Evolutionary conservation across 2,888 invertebrate genomes (phyloP).

Genomic region (Drosophila mimetica): DNA sequence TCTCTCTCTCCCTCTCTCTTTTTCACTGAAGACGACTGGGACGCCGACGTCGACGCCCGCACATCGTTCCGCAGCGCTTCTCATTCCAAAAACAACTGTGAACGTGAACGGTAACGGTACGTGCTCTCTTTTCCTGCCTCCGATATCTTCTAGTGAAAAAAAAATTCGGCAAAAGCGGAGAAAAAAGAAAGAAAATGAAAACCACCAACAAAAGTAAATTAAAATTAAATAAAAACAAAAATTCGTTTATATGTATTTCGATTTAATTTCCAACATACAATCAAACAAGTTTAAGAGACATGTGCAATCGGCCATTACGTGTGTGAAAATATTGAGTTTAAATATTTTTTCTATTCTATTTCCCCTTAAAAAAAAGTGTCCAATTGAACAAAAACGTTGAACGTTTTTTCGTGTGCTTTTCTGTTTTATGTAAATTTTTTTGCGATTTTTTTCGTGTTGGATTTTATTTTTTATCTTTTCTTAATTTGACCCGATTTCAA

Average conservation of each 20-base stretch:
- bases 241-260: slow-evolving; percentile 5
- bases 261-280: slow-evolving; percentile 18
- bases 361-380: neutral
- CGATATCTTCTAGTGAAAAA: slow-evolving; percentile 15
- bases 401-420: slow-evolving; percentile 59
- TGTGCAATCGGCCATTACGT: slow-evolving; percentile 64
- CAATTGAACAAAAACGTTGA: slow-evolving; percentile 13
- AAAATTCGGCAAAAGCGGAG: slow-evolving; percentile 1
- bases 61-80: slow-evolving; percentile 17
- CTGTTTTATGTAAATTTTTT: slow-evolving; percentile 31
- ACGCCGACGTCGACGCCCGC: slow-evolving; percentile 13
- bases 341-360: slow-evolving; percentile 6
- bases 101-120: slow-evolving; percentile 77
- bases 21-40: too few species aligned
- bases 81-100: slow-evolving; percentile 76
- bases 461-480: slow-evolving; percentile 26
- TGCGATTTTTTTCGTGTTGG: slow-evolving; percentile 30
- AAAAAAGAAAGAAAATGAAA: slow-evolving; percentile 3
- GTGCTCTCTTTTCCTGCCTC: slow-evolving; percentile 33
- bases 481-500: slow-evolving; percentile 62
- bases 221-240: slow-evolving; percentile 5
- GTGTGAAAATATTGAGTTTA: slow-evolving; percentile 13
- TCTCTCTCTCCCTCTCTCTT: neutral
- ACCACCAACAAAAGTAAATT: slow-evolving; percentile 12
- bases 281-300: slow-evolving; percentile 22